These are phyloP conservation scores for Melipona beecheii DNA, from an alignment of 2,888 invertebrate genomes.

Conservation along the genomic window DNA sequence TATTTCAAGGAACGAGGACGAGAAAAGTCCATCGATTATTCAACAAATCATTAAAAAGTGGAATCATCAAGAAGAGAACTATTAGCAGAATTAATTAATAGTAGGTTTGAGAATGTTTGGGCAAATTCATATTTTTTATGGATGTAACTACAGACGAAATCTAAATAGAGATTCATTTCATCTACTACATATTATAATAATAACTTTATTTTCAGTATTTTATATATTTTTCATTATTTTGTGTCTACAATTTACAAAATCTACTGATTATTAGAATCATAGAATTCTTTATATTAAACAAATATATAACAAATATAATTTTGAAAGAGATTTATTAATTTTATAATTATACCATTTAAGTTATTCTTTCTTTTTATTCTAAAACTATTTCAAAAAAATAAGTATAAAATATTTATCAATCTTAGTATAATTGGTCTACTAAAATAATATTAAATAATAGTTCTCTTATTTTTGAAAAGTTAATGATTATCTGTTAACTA, in stretches of 20 bases:
- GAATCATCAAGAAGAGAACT: not conserved
- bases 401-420: not conserved
- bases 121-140: not conserved
- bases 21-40: not conserved
- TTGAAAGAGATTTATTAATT: too few relatives aligned
- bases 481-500: not conserved
- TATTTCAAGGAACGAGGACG: not conserved
- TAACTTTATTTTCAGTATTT: not conserved
- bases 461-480: not conserved
- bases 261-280: too few relatives aligned
- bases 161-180: not conserved
- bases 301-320: not conserved
- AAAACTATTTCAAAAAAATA: not conserved
- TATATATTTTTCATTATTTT: not conserved
- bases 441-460: not conserved
- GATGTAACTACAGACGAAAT: not conserved
- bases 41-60: not conserved
- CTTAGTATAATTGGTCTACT: not conserved
- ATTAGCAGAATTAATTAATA: not conserved
- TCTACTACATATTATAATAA: not conserved
- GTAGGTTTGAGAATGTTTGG: not conserved
- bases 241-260: too few relatives aligned
- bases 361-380: not conserved
- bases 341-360: not conserved
- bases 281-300: too few relatives aligned